Base-by-base conservation (phyloP, 1,140 invertebrate species). In the Spodoptera frugiperda region DNA sequence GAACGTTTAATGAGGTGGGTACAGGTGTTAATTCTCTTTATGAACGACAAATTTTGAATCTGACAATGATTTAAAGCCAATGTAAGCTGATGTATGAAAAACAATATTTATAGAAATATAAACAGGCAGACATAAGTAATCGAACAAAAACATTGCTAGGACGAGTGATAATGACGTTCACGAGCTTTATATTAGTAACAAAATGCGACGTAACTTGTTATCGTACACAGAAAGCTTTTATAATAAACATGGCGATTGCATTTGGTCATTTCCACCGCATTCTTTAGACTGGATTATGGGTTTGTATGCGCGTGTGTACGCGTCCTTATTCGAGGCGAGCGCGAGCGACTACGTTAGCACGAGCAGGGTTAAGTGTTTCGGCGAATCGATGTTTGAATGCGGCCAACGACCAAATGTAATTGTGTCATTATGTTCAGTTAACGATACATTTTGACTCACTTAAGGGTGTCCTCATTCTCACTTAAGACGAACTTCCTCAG, bases 401-500 rank as follows among this genome's bases (percentile, higher is more conserved):
- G 72, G 59, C 25, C 72, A 65, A 54, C 59, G 72, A 65, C 72
- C 48, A 65, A 75, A 65, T 75, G 59, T 75, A 65, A 75, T 75
- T 53, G 72, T 63, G 59, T 63, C 48, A 54, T 65, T 75, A 75
- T 73, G 54, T 75, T 75, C 59, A 75, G 59, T 75, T 65, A 75
- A 65, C 46, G 46, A 75, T 65, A 75, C 72, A 65, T 53, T 74
- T 75, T 53, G 53, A 82, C 84, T 84, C 78, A 88, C 88, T 96
- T 96, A 11, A 98, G 92, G 25, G 96, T 97, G 87, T 98, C 97
- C 72, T 97, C 97, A 19, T 96, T 94, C 94, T 98, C 97, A 51
- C 95, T 96, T 21, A 99, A 92, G 44, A 98, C 95, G 95, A 98
- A 99, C 91, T 97, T 97, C 82, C 98, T 95, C 9, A 96, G 96